Evolutionary conservation across 2,797 vertebrate species (phyloP), one percentile per base, ranked within the genome.

Genomic region (Gallinago solitaria): DNA sequence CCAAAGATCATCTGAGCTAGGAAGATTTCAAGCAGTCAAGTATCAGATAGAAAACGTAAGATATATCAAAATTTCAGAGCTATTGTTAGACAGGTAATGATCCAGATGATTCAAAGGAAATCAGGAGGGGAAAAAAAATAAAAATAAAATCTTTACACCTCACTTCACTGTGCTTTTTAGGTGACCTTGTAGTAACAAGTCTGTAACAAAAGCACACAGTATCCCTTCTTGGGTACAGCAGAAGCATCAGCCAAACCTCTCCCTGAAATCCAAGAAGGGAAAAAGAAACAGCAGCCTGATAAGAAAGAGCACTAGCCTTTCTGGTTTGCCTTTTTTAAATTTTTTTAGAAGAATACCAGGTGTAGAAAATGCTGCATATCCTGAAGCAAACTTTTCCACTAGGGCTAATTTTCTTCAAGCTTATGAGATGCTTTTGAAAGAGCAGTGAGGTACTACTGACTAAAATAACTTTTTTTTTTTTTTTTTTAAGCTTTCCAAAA

Each of bases 161-260:
- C 4, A 1, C 16, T 81, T 75, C 59, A 50, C 8, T 11, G 85
- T 75, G 13, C 12, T 59, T 91, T 78, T 45, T 32, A 67, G 24
- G 19, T 76, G 68, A 89, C 19, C 59, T 59, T 71, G 30, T 9
- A 83, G 16, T 28, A 70, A 87, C 0, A 3, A 85, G 23, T 16
- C 32, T 27, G 16, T 43, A 87, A 83, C 23, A 63, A 93, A 80
- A 63, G 47, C 56, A 93, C 30, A 48, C 13, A 69, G 35, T 25
- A 45, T 53, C 20, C 25, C 54, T 68, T 64, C 39, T 51, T n/a
- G 10, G 8, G 27, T 61, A 67, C 41, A 47, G 59, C 12, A 59
- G 74, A 60, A 93, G 71, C 0, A 2, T 25, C 63, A 81, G 33
- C 61, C 50, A 21, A 0, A 0, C 7, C 30, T 35, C 33, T 35